Conservation (phyloP, 2,888 invertebrate genomes). For the Dysmachus trigonus region DNA sequence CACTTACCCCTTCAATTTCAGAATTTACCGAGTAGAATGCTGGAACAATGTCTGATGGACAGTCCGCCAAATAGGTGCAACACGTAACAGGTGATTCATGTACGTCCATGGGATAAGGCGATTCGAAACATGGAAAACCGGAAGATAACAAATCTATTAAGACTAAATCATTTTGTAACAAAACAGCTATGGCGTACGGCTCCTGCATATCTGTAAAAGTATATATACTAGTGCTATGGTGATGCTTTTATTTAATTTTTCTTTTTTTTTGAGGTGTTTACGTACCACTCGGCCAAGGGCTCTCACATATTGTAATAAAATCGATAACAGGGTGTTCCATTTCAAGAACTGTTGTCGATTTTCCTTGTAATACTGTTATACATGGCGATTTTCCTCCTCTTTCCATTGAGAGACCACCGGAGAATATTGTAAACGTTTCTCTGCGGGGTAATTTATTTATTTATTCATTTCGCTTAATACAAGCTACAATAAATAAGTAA, state of each 20-base stretch:
- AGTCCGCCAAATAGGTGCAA: constrained; percentile 96
- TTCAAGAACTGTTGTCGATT: constrained; percentile 96
- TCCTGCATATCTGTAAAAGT: constrained; percentile 86
- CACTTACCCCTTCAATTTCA: constrained; percentile 1
- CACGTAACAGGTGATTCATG: constrained; percentile 99
- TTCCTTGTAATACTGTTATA: constrained; percentile 92
- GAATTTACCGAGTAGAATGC: constrained; percentile 87
- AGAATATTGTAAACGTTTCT: constrained; percentile 95
- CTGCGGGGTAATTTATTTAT: constrained; percentile 70
- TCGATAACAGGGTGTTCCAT: constrained; percentile 99
- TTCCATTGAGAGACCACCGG: constrained; percentile 93
- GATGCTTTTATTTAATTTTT: background rate
- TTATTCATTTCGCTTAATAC: too few species aligned
- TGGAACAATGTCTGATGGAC: constrained; percentile 96
- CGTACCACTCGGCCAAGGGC: constrained; percentile 90
- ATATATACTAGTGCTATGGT: background rate
- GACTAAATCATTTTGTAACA: constrained; percentile 97
- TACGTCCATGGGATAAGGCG: constrained; percentile 99
- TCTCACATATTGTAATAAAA: constrained; percentile 95
- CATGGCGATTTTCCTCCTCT: constrained; percentile 90
- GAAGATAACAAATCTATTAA: constrained; percentile 94
- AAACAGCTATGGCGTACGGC: constrained; percentile 96
- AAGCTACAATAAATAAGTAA: too few species aligned
- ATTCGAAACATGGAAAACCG: constrained; percentile 98
- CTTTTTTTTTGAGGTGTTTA: background rate